Evolutionary conservation across 37 sponge, comb jelly and placozoan genomes (phyloP), one percentile per base, ranked within the genome.

Genomic region (Cladorhizidae sp.): DNA sequence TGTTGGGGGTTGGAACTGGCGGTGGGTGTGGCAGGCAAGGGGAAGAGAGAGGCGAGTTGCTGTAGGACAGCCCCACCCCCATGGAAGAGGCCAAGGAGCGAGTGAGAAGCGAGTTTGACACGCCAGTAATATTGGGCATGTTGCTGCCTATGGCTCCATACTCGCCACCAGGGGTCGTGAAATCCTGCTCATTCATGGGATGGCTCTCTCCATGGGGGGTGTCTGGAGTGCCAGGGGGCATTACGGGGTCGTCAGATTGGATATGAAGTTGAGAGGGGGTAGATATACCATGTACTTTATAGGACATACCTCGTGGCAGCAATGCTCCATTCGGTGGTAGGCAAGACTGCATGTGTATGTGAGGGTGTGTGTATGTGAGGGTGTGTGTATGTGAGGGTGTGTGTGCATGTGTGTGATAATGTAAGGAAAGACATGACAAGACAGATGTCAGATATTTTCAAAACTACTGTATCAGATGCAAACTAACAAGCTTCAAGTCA

Each of bases 141-240:
- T 43, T 72, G 28, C 74, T 82, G 1, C 83, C 83, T 22, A 82
- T 82, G 25, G 83, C 74, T n/a, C 83, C 83, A 64, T 82, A 82
- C 6, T 64, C 73, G 15, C 73, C 83, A 17, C 54, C 52, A 36
- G 83, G 64, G 35, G 74, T 7, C 9, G 78, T 0, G 54, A 79
- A 52, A 23, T 42, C 76, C 23, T 76, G 38, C 41, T 76, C 64
- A 8, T 37, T 38, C 64, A 63, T 40, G 76, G 76, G 76, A 1
- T 37, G 57, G 50, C 62, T 77, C 36, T 82, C 83, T 23, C 83
- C 74, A 32, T 82, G 83, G 49, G 40, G 82, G 11, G 70, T 59
- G 51, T 73, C 82, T 21, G 83, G 83, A 28, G 74, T 74, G 15
- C 49, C 21, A 12, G 54, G 64, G 3, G 63, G 64, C 14, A 61